These are phyloP conservation scores for Bos indicus DNA, from an alignment of 2,113 vertebrate genomes.

Conservation along the genomic window DNA sequence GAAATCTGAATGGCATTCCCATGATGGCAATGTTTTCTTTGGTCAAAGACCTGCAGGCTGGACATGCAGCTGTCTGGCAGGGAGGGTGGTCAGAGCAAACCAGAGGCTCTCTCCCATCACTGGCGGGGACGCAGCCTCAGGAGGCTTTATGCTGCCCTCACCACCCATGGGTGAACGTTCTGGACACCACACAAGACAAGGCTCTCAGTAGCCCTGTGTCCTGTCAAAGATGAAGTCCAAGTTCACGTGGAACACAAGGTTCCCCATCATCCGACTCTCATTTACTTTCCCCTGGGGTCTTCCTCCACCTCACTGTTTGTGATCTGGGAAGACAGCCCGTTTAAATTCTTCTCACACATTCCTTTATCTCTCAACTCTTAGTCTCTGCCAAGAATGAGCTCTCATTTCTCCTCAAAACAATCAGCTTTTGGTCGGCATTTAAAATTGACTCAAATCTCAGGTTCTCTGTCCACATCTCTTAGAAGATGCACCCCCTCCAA, in stretches of 20 bases:
- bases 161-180: neutral
- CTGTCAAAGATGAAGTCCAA: too few species aligned
- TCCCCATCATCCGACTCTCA: fast-evolving
- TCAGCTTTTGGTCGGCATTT: neutral
- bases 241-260: fast-evolving
- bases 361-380: neutral
- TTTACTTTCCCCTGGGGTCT: fast-evolving
- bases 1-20: neutral
- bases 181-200: neutral
- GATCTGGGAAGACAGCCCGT: fast-evolving
- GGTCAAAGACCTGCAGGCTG: neutral
- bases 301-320: neutral
- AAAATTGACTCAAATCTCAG: neutral
- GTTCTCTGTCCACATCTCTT: neutral
- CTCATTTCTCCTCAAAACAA: neutral
- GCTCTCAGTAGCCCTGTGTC: too few species aligned
- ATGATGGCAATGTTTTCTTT: neutral
- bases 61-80: too few species aligned
- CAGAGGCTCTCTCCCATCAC: neutral
- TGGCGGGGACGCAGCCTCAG: fast-evolving
- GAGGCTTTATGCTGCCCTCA: fast-evolving
- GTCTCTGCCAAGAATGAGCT: neutral
- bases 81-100: neutral
- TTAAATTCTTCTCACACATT: neutral
- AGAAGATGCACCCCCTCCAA: fast-evolving